Percentiles rank a stretch among this genome's conserved stretches.
phyloP scores from a whole-genome alignment of 2,113 vertebrate species.

The pig (Sus scrofa) region T2T-Sscrofa CM000828.6:30527501-30528000 shows the following conservation, averaged over 20 bases:
- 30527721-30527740: background rate
- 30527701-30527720: background rate
- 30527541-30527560: too few species aligned
- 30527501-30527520: too few species aligned
- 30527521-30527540: too few species aligned
- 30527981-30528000: background rate
- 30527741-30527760: background rate
- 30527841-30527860: background rate
- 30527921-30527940: background rate
- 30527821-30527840: background rate
- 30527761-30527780: background rate
- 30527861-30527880: background rate
- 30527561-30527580: too few species aligned
- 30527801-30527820: background rate
- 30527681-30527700: background rate
- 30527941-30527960: background rate
- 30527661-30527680: background rate
- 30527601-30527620: too few species aligned
- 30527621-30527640: too few species aligned
- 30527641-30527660: too few species aligned
- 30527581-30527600: too few species aligned
- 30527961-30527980: background rate
- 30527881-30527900: accelerated
- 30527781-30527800: background rate
- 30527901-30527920: background rate